Evolutionary conservation across 2,113 vertebrate genomes (phyloP), one percentile per base, ranked within the genome.

Genomic region (Channa argus): DNA sequence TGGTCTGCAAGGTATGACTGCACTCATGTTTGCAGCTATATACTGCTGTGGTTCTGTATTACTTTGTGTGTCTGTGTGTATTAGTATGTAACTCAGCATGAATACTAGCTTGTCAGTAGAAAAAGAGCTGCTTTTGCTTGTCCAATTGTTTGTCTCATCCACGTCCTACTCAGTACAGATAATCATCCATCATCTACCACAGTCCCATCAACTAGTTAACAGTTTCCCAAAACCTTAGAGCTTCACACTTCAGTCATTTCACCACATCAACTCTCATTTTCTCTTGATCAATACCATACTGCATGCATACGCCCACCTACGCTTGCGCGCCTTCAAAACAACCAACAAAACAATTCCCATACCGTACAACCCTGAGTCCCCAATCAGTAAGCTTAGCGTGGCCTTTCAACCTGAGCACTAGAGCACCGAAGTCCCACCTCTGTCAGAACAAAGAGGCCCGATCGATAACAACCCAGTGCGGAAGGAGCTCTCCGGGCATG

Each of bases 1-100:
- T 99, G 93, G 95, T 99, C 61, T 96, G 97, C 93, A 99, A 98
- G 97, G 98, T 99, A 94, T 85, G 89, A 37, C 6, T 2, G 9
- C 5, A 49, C 61, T 46, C 34, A 49, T 14, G 44, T 58, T 54
- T 55, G 15, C 10, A 70, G n/a, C 38, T 8, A 15, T 39, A 8
- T 36, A 7, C 37, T 43, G 39, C 24, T 14, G 36, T 33, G 67
- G 11, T 36, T 2, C 36, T 47, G 8, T 43, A 13, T 74, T 13
- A 24, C 33, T 50, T 15, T 80, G 45, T 43, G 5, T 63, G 63
- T n/a, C 9, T 8, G 5, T 46, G 5, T 8, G 38, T 66, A 58
- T 76, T 54, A 43, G 36, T 62, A 56, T 12, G 11, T 12, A 61
- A 24, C 14, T 24, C 24, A 24, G 24, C 24, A 43, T 43, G 10